Evolutionary conservation across 2,113 vertebrate genomes (phyloP).

Genomic region (Pedionomus torquatus): DNA sequence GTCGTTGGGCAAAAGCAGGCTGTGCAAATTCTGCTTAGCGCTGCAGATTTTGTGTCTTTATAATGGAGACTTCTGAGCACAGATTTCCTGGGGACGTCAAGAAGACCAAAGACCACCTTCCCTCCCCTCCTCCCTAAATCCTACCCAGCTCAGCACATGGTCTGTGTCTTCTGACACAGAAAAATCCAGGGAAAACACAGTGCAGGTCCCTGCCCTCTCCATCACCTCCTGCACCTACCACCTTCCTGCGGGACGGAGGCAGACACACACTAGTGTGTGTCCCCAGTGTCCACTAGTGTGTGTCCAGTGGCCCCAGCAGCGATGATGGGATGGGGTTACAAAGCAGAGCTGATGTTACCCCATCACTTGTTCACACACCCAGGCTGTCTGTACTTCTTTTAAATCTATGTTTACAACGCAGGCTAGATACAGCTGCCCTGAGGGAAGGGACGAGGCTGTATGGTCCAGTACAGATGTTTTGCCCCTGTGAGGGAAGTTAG

Average conservation of each 20-base stretch:
- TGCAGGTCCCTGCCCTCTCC: background rate
- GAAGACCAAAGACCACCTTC: background rate
- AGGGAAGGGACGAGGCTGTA: background rate
- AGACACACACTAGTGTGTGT: background rate
- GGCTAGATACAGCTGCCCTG: background rate
- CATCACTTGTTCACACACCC: background rate
- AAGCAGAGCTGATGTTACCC: background rate
- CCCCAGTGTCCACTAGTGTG: no score
- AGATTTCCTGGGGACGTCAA: background rate
- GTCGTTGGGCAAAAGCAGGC: background rate
- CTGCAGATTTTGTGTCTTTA: background rate
- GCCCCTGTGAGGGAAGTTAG: background rate
- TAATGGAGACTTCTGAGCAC: background rate
- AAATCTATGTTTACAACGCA: background rate
- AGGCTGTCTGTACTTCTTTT: background rate
- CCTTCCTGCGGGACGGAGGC: background rate
- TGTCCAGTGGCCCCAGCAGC: no score
- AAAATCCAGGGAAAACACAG: background rate
- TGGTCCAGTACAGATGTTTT: background rate
- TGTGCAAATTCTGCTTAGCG: background rate
- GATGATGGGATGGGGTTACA: accelerated
- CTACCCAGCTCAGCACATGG: background rate
- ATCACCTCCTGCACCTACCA: background rate
- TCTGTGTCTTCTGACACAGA: background rate
- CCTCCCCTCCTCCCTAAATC: accelerated